Evolutionary conservation across 2,797 vertebrate genomes (phyloP), one percentile per base, ranked within the genome.

Genomic region (Distichodus sexfasciatus): DNA sequence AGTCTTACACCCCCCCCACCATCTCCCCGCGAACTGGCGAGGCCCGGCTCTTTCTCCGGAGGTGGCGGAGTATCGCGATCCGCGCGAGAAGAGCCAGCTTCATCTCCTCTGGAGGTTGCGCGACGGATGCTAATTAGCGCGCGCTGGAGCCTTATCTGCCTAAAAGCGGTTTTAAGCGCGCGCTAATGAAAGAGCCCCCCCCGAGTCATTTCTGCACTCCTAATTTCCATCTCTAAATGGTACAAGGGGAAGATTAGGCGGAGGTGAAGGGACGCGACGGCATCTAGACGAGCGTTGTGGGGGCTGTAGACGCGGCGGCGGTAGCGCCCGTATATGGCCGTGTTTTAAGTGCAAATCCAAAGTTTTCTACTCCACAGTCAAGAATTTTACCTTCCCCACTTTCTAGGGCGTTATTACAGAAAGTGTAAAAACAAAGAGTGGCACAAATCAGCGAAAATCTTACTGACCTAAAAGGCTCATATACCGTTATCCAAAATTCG

Each of bases 201-300:
- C 70, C 75, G 59, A 87, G 85, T 81, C 84, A 83, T 80, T 87
- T 86, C 85, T 86, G 85, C 88, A 86, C 77, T 88, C 86, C 79
- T 90, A 90, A 90, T 89, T 89, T 86, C 88, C 88, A 89, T 90
- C 84, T 88, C 87, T 88, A 90, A n/a, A 89, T 90, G 77, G 84
- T 86, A 90, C 88, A 88, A 80, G 84, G 82, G 79, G 70, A 81
- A 86, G 83, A 90, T 88, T 88, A 86, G 82, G 87, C 89, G 87
- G 87, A 84, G 84, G 83, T 75, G 59, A 83, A 78, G n/a, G n/a
- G 74, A 81, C 81, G 75, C 86, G 80, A 82, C 84, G 72, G 84
- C 85, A 87, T 88, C 84, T 87, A 86, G n/a, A n/a, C n/a, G n/a
- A n/a, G n/a, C n/a, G n/a, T 3, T 19, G 43, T 33, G 87, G 86